phyloP scores from a whole-genome alignment of 2,888 invertebrate species.

The Agapostemon virescens region DNA sequence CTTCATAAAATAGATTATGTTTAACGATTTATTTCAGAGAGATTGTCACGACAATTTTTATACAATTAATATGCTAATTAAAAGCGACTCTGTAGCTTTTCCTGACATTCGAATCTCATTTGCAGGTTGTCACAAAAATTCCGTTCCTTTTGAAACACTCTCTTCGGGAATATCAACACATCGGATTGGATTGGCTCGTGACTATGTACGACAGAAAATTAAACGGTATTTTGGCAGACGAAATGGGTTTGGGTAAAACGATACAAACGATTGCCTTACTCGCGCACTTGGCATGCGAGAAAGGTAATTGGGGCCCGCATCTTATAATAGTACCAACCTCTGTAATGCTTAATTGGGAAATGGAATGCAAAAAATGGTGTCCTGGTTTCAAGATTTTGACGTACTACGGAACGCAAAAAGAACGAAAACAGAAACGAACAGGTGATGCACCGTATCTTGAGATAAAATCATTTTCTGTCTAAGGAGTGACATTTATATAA shows the following conservation, averaged over 20 bases:
- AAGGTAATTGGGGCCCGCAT: slow-evolving; percentile 98
- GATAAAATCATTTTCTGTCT: background rate
- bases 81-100: background rate
- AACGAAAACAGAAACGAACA: slow-evolving; percentile 93
- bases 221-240: slow-evolving; percentile 97
- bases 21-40: slow-evolving; percentile 35
- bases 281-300: slow-evolving; percentile 96
- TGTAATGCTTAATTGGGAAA: slow-evolving; percentile 99
- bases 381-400: slow-evolving; percentile 99
- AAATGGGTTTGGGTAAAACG: slow-evolving; percentile 98
- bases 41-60: slow-evolving; percentile 61
- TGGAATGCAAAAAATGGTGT: slow-evolving; percentile 99
- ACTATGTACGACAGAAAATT: slow-evolving; percentile 97
- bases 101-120: slow-evolving; percentile 63
- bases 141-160: slow-evolving; percentile 95
- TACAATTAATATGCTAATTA: slow-evolving; percentile 17
- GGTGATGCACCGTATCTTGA: slow-evolving; percentile 74
- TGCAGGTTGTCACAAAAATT: slow-evolving; percentile 92
- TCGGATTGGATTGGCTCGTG: slow-evolving; percentile 98
- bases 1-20: slow-evolving; percentile 37
- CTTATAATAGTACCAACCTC: slow-evolving; percentile 99
- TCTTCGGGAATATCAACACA: slow-evolving; percentile 97
- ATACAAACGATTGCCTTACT: slow-evolving; percentile 97
- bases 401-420: slow-evolving; percentile 98
- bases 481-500: slow-evolving; percentile 9